Conservation (phyloP, 1,140 invertebrate genomes). For the Triops longicaudatus region DNA sequence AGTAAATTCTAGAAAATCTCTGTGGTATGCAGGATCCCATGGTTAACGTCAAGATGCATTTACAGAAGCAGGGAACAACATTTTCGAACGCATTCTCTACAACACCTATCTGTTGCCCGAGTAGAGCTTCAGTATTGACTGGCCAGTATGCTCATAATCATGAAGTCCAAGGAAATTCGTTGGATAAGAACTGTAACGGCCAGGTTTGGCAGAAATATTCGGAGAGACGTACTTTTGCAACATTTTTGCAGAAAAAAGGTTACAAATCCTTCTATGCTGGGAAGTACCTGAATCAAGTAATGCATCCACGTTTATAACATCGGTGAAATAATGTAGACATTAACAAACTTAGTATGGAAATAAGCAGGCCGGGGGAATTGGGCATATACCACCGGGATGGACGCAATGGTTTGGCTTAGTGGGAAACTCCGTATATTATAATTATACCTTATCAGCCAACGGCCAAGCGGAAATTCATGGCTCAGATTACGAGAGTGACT, state of each 20-base stretch:
- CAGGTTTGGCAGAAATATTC: slow-evolving; percentile 51
- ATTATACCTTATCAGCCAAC: slow-evolving; percentile 78
- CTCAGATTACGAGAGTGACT: slow-evolving; percentile 52
- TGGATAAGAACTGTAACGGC: slow-evolving; percentile 64
- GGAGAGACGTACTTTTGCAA: slow-evolving; percentile 60
- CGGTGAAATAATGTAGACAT: slow-evolving; percentile 3
- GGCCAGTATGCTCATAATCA: slow-evolving; percentile 80
- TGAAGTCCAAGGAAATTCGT: slow-evolving; percentile 63
- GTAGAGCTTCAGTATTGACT: slow-evolving; percentile 73
- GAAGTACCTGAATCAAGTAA: slow-evolving; percentile 74
- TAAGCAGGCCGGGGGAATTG: slow-evolving; percentile 47
- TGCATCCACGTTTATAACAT: slow-evolving; percentile 22
- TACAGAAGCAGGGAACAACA: slow-evolving; percentile 53
- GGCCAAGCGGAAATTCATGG: slow-evolving; percentile 50
- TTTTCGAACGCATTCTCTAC: slow-evolving; percentile 66
- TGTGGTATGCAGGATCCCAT: slow-evolving; percentile 23
- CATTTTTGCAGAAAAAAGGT: slow-evolving; percentile 50
- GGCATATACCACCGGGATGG: slow-evolving; percentile 69
- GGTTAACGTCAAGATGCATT: slow-evolving; percentile 40
- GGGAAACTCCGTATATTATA: slow-evolving; percentile 79
- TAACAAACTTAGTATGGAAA: slow-evolving; percentile 51
- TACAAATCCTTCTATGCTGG: slow-evolving; percentile 77
- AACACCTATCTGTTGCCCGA: slow-evolving; percentile 80
- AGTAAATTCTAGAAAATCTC: not conserved
- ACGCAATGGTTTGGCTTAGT: slow-evolving; percentile 66